Base-by-base conservation (phyloP, 2,797 vertebrate genomes). In the Pelodytes ibericus region DNA sequence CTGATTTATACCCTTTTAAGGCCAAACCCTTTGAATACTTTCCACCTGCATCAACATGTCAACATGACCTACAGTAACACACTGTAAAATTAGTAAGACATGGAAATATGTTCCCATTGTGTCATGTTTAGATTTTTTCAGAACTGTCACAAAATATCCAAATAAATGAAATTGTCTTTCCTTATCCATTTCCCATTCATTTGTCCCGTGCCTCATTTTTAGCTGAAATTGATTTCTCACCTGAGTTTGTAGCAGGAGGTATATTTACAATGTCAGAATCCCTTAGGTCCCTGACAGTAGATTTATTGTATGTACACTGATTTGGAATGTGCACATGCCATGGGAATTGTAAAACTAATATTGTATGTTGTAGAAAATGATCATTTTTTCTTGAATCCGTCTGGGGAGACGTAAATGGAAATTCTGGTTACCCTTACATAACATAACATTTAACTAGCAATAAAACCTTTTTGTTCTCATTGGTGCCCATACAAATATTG, bases 151-250 rank as follows among this genome's bases (percentile, higher is more conserved):
- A 13, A 71, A 31, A 44, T 39, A 73, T 41, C 33, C 47, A 25
- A 25, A 65, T 7, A 33, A 29, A 64, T 65, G 22, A 64, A 57
- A 64, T 57, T 25, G 39, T 11, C 30, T 8, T 22, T 56, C 57
- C 18, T n/a, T 11, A 29, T 27, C 27, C 20, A 68, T 75, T 60
- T 61, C 41, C 41, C 22, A 39, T 9, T 39, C 56, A 29, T 75
- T 67, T 53, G 26, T 61, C 64, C 33, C 36, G 18, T 22, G 18
- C 47, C 27, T 72, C 36, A 72, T 30, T 22, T 62, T 72, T 26
- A 25, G 59, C 15, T 51, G 18, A 2, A 29, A 59, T 49, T 67
- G 63, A 75, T 75, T 60, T 59, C 39, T 67, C 29, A 75, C 53
- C 63, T 73, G 71, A 58, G 36, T 26, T 47, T 22, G 11, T 49